Evolutionary conservation across 35 echinoderm and acorn worm genomes (phyloP), one percentile per base, ranked within the genome.

Genomic region (Apostichopus californicus): DNA sequence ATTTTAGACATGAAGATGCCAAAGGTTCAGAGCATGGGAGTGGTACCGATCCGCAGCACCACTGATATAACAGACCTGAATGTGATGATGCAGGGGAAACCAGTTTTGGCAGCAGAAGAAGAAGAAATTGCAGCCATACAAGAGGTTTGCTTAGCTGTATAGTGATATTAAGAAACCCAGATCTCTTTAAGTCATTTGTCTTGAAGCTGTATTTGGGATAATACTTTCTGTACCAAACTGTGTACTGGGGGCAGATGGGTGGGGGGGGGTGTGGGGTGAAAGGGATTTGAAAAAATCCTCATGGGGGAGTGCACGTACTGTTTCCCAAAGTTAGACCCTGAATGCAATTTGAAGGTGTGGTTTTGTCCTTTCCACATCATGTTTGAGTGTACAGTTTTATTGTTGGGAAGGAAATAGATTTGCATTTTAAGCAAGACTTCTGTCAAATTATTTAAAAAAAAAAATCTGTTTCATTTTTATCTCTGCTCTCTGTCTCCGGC

Each of bases 61-160:
- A 77, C 61, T 15, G 87, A 65, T 9, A 90, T 98, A 5, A 53
- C 57, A 9, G 79, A 34, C 5, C 82, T 98, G 61, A 94, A 96
- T 79, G 88, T 98, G 6, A 94, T 95, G 90, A 94, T 98, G 91
- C 93, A 96, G 61, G 97, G 97, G 63, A 94, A 91, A 78, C 93
- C 91, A 53, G 96, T 78, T 14, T 78, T 98, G 34, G 52, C 80
- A 8, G 79, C 93, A 26, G 90, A 91, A 26, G 86, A 96, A 55
- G 73, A 90, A 20, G 95, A 90, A 56, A 96, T 96, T 66, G 77
- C 86, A 81, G 97, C 93, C 28, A 94, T 96, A 54, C 90, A 93
- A 60, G 80, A 96, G 93, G 96, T 98, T 65, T 78, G 89, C 56
- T 61, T 77, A 61, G 58, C 7, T 61, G 12, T 61, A 8, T 61